Evolutionary conservation across 2,113 vertebrate species (phyloP).

Genomic region (Marmota flaviventris): DNA sequence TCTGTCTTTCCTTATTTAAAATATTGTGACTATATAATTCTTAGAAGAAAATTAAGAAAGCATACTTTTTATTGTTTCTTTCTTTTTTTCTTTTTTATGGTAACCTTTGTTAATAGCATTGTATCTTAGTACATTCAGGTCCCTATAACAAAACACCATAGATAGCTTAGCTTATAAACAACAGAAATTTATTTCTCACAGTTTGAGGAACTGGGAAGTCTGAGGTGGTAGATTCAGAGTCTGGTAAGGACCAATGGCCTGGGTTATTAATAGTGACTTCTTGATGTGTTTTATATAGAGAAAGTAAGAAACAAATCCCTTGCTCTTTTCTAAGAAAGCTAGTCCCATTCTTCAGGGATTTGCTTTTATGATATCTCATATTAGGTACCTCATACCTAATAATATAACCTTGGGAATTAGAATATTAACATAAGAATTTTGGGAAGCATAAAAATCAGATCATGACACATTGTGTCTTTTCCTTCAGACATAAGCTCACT

Average conservation of each 20-base stretch:
- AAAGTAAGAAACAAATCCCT: not conserved
- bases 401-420: not conserved
- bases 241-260: not conserved
- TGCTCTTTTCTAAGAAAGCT: not conserved
- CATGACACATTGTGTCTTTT: not conserved
- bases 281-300: not conserved
- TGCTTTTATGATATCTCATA: too few relatives aligned
- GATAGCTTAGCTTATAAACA: not conserved
- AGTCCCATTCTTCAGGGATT: too few relatives aligned
- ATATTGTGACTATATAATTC: not conserved
- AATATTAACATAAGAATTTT: not conserved
- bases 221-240: not conserved
- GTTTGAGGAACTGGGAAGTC: not conserved
- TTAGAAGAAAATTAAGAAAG: not conserved
- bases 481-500: not conserved
- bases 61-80: not conserved
- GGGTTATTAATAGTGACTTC: not conserved
- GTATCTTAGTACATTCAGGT: not conserved
- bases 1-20: constrained; percentile 14
- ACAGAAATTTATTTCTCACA: not conserved
- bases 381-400: not conserved
- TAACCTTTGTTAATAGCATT: not conserved
- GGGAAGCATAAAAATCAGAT: not conserved
- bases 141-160: not conserved
- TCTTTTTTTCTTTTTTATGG: not conserved